These are phyloP conservation scores for Cosmorhoe ocellata DNA, from an alignment of 2,888 invertebrate species.

Conservation along the genomic window DNA sequence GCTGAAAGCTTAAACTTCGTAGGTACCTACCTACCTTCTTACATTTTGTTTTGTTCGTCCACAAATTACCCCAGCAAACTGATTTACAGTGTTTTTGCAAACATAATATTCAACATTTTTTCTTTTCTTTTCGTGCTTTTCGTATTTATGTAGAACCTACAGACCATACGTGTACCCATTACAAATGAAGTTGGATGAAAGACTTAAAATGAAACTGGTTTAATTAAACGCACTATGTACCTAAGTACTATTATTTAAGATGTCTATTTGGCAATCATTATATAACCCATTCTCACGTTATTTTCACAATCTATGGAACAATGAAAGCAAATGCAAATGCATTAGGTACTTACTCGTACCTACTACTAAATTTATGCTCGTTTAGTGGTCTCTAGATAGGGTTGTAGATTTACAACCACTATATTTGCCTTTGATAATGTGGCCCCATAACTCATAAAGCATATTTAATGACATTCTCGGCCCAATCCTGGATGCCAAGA, in stretches of 20 bases:
- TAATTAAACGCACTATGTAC: too few relatives aligned
- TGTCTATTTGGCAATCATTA: too few relatives aligned
- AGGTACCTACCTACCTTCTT: background rate
- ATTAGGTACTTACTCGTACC: too few relatives aligned
- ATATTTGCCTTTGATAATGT: conserved; percentile 22
- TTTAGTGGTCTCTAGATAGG: conserved; percentile 21
- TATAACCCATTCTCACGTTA: too few relatives aligned
- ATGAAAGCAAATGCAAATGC: too few relatives aligned
- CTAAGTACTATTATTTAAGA: too few relatives aligned
- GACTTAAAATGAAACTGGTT: too few relatives aligned
- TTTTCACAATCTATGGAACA: too few relatives aligned
- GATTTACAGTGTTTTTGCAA: conserved; percentile 34
- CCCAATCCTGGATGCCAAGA: conserved; percentile 1
- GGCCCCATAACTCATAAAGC: too few relatives aligned
- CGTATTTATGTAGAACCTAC: too few relatives aligned
- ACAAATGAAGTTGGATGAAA: too few relatives aligned
- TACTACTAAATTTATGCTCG: conserved; percentile 20
- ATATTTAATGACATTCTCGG: conserved; percentile 8
- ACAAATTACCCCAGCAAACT: conserved; percentile 33
- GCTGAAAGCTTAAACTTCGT: conserved; percentile 26
- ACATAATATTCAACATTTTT: conserved; percentile 26
- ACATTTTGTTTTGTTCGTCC: conserved; percentile 33
- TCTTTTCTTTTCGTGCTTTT: background rate
- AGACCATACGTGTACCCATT: too few relatives aligned
- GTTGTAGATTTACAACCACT: conserved; percentile 14